Conservation (phyloP, 1,140 invertebrate genomes). For the Colletes gigas region DNA sequence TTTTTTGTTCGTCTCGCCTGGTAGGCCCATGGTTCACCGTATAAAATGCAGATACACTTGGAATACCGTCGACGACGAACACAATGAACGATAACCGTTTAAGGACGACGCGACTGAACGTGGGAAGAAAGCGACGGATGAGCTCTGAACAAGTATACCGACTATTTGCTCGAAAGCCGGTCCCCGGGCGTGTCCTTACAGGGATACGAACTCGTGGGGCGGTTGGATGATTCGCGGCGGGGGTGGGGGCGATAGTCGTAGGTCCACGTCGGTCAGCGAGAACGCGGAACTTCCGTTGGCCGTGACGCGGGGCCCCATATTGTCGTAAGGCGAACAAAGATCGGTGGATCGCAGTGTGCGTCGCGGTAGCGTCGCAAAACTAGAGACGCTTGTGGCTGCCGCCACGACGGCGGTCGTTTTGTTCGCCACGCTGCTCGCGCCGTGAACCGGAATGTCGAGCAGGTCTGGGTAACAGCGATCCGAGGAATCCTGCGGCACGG, state of each 20-base stretch:
- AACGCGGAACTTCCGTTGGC: conserved; percentile 91
- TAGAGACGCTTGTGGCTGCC: conserved; percentile 75
- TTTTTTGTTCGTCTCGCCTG: conserved; percentile 1
- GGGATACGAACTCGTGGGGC: conserved; percentile 80
- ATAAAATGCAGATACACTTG: conserved; percentile 29
- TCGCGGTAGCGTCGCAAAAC: conserved; percentile 85
- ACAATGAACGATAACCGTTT: conserved; percentile 22
- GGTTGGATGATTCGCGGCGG: conserved; percentile 82
- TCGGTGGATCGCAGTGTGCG: conserved; percentile 73
- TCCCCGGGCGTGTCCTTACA: conserved; percentile 50
- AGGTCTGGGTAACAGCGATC: conserved; percentile 88
- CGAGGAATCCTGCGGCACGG: conserved; percentile 85
- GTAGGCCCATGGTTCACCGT: conserved; percentile 31
- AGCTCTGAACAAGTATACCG: conserved; percentile 33
- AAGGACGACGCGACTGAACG: conserved; percentile 12
- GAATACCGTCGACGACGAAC: conserved; percentile 26
- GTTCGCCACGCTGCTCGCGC: conserved; percentile 56
- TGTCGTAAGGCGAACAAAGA: conserved; percentile 87
- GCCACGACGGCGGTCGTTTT: conserved; percentile 54
- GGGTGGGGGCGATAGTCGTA: conserved; percentile 80
- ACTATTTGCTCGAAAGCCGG: conserved; percentile 31
- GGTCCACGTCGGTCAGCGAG: conserved; percentile 86
- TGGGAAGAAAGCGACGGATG: conserved; percentile 34
- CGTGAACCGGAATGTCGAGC: conserved; percentile 84
- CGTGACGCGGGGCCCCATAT: conserved; percentile 93